Evolutionary conservation across 2,888 invertebrate species (phyloP).

Genomic region (Polylopha cassiicola): DNA sequence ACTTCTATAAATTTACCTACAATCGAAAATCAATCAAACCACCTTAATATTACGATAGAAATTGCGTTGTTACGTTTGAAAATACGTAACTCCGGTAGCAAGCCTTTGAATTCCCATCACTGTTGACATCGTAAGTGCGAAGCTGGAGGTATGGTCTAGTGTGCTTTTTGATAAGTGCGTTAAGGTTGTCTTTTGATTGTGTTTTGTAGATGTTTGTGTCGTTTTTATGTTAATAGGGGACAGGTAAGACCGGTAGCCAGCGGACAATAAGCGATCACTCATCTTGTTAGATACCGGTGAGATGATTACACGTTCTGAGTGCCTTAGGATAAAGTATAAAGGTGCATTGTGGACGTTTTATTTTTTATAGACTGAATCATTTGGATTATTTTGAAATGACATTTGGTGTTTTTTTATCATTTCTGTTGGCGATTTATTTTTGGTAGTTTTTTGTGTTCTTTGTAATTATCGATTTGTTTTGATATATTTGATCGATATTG

Average conservation of each 20-base stretch:
- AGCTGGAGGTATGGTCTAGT: constrained; percentile 15
- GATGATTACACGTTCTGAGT: constrained; percentile 55
- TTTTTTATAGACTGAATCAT: no score
- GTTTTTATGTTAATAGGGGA: constrained; percentile 28
- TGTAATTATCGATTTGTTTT: no score
- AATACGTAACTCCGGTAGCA: constrained; percentile 40
- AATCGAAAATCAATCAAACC: constrained; percentile 7
- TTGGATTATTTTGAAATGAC: constrained; percentile 6
- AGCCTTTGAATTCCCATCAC: constrained; percentile 18
- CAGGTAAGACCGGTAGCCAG: constrained; percentile 67
- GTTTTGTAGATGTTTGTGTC: constrained; percentile 27
- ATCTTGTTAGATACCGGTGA: constrained; percentile 61
- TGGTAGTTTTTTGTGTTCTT: no score
- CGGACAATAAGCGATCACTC: constrained; percentile 73
- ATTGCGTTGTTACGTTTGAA: constrained; percentile 13
- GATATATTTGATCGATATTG: no score
- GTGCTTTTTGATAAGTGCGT: constrained; percentile 20
- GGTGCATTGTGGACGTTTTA: constrained; percentile 26
- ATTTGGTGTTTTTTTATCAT: no score
- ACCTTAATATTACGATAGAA: background rate
- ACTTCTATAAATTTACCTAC: constrained; percentile 3
- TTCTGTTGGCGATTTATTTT: no score
- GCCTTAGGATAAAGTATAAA: constrained; percentile 58
- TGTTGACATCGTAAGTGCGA: constrained; percentile 20
- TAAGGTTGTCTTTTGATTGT: constrained; percentile 32